phyloP scores from a whole-genome alignment of 2,888 invertebrate species.

The Apodemia mormo region DNA sequence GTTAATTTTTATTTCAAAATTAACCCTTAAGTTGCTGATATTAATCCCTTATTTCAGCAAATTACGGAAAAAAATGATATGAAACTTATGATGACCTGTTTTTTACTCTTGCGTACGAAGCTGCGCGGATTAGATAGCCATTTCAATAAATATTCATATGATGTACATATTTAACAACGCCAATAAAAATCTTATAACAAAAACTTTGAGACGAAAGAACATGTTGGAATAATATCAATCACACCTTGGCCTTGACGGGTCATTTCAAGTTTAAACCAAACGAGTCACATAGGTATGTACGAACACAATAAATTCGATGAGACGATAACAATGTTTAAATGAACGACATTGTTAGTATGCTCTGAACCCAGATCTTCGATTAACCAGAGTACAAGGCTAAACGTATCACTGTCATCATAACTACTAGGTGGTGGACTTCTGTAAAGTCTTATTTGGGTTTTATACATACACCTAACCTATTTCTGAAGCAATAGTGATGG shows the following conservation, averaged over 20 bases:
- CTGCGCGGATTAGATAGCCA: no score
- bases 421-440: no score
- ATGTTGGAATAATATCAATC: constrained; percentile 16
- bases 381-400: not conserved
- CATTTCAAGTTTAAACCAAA: constrained; percentile 10
- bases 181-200: constrained; percentile 1
- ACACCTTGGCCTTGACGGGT: constrained; percentile 14
- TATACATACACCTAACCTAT: no score
- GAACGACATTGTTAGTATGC: not conserved
- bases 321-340: not conserved
- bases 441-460: no score
- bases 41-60: no score
- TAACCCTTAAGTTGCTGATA: no score
- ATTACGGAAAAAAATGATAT: no score
- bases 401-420: not conserved
- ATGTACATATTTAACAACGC: not conserved
- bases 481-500: no score
- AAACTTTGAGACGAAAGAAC: constrained; percentile 11
- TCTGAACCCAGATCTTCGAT: not conserved
- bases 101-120: no score
- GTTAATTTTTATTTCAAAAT: no score
- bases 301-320: not conserved
- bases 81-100: no score
- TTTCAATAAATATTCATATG: not conserved
- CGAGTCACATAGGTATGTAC: not conserved